Percentiles rank a stretch among this genome's conserved stretches.
Conservation (phyloP, 1,140 invertebrate species). For the Chironomus tepperi region DNA sequence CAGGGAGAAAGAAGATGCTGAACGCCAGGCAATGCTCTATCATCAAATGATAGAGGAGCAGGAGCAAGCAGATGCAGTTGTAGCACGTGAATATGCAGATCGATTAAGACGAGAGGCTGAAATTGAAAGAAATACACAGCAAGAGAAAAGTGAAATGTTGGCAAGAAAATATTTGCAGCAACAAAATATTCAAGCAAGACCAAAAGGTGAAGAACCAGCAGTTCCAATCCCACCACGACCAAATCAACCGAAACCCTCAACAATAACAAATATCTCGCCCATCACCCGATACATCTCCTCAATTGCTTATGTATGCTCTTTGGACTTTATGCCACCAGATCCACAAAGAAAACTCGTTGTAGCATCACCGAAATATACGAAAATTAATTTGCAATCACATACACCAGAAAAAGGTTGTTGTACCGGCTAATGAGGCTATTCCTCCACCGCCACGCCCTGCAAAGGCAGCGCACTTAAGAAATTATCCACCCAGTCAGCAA, state of each 20-base stretch:
- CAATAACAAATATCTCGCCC: slow-evolving; percentile 1
- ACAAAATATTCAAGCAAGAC: background rate
- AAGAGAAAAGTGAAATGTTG: slow-evolving; percentile 43
- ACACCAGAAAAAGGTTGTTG: slow-evolving; percentile 25
- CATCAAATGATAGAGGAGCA: slow-evolving; percentile 53
- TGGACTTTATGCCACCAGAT: slow-evolving; percentile 4
- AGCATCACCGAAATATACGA: background rate
- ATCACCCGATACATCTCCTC: background rate
- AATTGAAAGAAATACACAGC: slow-evolving; percentile 42
- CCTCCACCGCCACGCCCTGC: slow-evolving; percentile 32
- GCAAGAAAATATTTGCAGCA: slow-evolving; percentile 32
- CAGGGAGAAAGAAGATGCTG: slow-evolving; percentile 58
- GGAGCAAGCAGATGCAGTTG: slow-evolving; percentile 60
- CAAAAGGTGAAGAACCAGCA: slow-evolving; percentile 28
- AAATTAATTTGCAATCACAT: slow-evolving; percentile 25
- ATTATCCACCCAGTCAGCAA: slow-evolving; percentile 15
- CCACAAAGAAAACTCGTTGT: background rate
- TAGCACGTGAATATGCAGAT: slow-evolving; percentile 55
- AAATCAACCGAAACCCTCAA: slow-evolving; percentile 31
- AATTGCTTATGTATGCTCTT: slow-evolving; percentile 22
- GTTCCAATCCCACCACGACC: slow-evolving; percentile 34
- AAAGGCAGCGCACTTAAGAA: slow-evolving; percentile 36
- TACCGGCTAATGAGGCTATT: background rate
- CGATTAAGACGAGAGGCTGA: slow-evolving; percentile 53
- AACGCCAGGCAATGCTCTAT: slow-evolving; percentile 49